Evolutionary conservation across 2,113 vertebrate species (phyloP).

Genomic region (Calidris pugnax): DNA sequence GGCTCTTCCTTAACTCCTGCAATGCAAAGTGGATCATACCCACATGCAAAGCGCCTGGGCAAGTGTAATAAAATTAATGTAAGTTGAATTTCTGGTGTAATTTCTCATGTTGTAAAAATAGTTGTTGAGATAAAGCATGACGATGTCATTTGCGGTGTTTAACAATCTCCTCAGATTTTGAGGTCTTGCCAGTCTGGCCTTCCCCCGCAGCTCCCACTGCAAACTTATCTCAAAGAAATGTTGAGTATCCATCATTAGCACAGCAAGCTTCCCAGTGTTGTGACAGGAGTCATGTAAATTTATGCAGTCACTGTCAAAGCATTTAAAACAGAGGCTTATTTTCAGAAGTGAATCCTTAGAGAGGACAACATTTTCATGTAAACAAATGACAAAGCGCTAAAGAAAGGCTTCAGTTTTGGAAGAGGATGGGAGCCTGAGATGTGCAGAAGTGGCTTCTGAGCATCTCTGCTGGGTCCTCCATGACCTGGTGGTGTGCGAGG

Average conservation of each 20-base stretch:
- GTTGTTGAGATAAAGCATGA: background rate
- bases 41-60: background rate
- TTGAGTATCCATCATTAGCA: background rate
- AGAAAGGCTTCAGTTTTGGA: background rate
- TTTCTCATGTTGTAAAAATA: background rate
- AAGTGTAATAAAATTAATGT: background rate
- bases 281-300: conserved; percentile 21
- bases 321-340: conserved; percentile 37
- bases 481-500: background rate
- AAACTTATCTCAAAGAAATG: conserved; percentile 44
- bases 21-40: background rate
- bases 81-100: background rate
- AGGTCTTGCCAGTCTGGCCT: background rate
- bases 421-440: background rate
- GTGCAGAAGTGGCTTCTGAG: background rate
- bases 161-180: conserved; percentile 9
- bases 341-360: conserved; percentile 20
- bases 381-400: conserved; percentile 19
- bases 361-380: conserved; percentile 2
- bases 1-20: background rate
- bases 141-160: background rate
- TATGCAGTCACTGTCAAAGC: conserved; percentile 22
- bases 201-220: conserved; percentile 45
- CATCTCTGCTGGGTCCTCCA: background rate
- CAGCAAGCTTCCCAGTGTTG: conserved; percentile 6